Base-by-base conservation (phyloP, 1,140 invertebrate species). In the Acromyrmex heyeri region DNA sequence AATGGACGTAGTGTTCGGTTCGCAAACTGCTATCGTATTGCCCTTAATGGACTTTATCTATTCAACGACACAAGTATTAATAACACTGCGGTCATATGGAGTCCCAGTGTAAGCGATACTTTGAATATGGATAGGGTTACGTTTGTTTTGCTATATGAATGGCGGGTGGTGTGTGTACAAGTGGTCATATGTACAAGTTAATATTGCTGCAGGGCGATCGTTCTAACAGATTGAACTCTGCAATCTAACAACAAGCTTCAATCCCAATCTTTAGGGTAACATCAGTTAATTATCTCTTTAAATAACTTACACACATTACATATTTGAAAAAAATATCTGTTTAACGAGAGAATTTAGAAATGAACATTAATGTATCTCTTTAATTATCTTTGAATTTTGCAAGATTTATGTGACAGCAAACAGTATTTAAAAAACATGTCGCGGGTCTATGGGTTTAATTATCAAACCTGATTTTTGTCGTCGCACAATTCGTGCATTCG, bases 31-130 rank as follows among this genome's bases (percentile, higher is more conserved):
- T 34, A 34, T 72, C 67, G 79, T 59, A 73, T 82, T 55, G 27
- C 55, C 18, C 38, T 82, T 82, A 73, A 73, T 82, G 79, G 79
- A 82, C 79, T 82, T 82, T 82, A 82, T 82, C 79, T 73, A 82
- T 73, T 82, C 79, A 82, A 57, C 79, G 48, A 55, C 55, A 48
- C 67, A 72, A 82, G 79, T 82, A 82, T 82, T 82, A 73, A 82
- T 82, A 82, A 82, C 79, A 50, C 34, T 53, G 53, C 38, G 79
- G 79, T 82, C 79, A 30, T 57, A 16, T 44, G 38, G 57, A 53
- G 79, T 38, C 38, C 12, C n/a, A 30, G 18, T 73, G 79, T 82
- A 82, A 82, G 79, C 79, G 79, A 82, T 82, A 82, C 69, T 82
- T 73, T 59, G 67, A 82, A 82, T 82, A 73, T 59, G 79, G 79